phyloP scores from a whole-genome alignment of 2,113 vertebrate species.

The Peromyscus leucopus region DNA sequence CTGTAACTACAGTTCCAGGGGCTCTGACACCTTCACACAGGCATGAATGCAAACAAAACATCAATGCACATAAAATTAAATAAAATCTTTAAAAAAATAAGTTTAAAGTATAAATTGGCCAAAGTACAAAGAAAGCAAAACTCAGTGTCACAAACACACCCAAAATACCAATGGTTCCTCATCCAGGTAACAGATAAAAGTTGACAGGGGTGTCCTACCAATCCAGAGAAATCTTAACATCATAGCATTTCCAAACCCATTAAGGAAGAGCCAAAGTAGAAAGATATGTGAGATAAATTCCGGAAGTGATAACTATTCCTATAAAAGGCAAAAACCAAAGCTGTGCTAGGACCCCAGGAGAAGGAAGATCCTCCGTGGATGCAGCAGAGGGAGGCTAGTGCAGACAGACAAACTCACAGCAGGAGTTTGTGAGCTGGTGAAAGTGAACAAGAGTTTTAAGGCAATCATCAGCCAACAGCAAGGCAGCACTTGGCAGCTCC shows the following conservation, averaged over 20 bases:
- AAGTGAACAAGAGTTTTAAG: not conserved
- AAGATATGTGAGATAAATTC: not conserved
- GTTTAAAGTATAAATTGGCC: not conserved
- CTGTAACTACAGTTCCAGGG: not conserved
- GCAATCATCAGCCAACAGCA: not conserved
- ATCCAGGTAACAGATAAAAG: no score
- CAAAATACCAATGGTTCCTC: not conserved
- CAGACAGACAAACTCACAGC: no score
- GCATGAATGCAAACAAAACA: not conserved
- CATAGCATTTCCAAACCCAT: not conserved
- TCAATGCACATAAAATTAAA: not conserved
- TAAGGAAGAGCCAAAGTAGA: not conserved
- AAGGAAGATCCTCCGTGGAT: rapidly evolving
- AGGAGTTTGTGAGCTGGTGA: not conserved
- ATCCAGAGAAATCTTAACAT: not conserved
- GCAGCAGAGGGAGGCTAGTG: not conserved
- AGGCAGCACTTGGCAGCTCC: no score
- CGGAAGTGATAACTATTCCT: not conserved
- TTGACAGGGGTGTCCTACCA: not conserved
- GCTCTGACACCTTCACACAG: not conserved
- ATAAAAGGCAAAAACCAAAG: not conserved
- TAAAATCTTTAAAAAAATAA: not conserved
- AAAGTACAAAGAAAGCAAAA: not conserved
- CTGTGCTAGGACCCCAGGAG: not conserved
- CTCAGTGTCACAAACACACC: not conserved